Percentiles rank a stretch among this genome's conserved stretches.
Evolutionary conservation across 2,113 vertebrate genomes (phyloP).

Genomic region (Accipiter virgatus): DNA sequence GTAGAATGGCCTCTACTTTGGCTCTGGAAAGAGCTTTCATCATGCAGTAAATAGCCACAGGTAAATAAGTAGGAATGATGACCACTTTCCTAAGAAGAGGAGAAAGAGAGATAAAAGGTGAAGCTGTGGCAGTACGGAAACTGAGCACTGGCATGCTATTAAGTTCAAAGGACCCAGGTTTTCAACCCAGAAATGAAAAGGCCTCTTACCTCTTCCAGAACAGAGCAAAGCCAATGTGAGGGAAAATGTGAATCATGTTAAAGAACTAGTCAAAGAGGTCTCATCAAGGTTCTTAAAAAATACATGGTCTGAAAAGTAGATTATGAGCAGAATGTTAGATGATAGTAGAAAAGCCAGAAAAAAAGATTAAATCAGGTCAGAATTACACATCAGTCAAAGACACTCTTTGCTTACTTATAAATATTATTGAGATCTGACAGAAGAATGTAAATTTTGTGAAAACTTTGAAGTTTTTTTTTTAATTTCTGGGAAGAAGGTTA

Average conservation of each 20-base stretch:
- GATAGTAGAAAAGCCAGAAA: neutral
- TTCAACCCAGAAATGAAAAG: neutral
- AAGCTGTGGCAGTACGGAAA: neutral
- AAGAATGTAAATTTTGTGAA: neutral
- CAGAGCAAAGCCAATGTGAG: neutral
- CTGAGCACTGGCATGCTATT: neutral
- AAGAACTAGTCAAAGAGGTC: neutral
- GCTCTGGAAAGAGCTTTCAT: neutral
- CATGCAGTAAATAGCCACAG: neutral
- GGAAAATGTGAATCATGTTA: neutral
- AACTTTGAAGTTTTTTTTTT: neutral
- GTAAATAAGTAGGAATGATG: neutral
- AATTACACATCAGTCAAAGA: neutral
- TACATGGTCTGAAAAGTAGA: neutral
- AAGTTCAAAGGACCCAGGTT: neutral
- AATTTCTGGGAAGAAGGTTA: neutral
- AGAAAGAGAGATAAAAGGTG: neutral
- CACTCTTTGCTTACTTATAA: neutral
- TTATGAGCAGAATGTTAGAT: neutral
- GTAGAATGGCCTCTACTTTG: neutral
- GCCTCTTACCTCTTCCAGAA: neutral
- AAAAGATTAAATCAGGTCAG: neutral
- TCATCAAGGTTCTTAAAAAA: neutral
- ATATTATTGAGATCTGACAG: neutral
- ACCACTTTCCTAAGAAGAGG: neutral